Conservation (phyloP, 2,797 vertebrate genomes). For the Mallotus villosus region DNA sequence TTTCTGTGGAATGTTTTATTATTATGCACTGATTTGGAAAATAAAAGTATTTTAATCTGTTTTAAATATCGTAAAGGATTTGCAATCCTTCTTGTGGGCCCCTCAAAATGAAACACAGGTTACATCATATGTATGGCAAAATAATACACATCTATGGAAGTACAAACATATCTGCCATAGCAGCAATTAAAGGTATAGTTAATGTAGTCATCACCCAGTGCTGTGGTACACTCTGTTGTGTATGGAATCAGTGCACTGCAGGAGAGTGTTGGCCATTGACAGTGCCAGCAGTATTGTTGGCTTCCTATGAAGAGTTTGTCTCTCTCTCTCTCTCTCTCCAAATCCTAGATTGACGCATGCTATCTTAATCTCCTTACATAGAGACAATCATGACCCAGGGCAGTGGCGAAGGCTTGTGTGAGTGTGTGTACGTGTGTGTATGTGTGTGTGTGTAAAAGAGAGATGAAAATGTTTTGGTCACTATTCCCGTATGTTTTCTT, state of each 20-base stretch:
- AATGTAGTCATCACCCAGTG: background rate
- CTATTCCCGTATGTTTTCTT: background rate
- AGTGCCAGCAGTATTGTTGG: constrained; percentile 35
- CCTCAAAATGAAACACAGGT: no score
- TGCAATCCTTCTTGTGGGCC: no score
- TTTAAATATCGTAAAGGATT: background rate
- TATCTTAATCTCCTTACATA: constrained; percentile 79
- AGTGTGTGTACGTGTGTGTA: background rate
- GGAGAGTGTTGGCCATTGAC: constrained; percentile 16
- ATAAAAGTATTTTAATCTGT: no score
- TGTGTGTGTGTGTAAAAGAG: constrained; percentile 13
- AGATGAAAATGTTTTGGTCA: constrained; percentile 1
- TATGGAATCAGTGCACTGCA: constrained; percentile 14
- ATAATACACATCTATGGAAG: no score
- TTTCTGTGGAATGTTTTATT: no score
- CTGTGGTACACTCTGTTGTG: constrained; percentile 35
- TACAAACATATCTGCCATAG: no score
- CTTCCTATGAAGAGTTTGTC: constrained; percentile 54
- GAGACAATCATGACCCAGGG: constrained; percentile 71
- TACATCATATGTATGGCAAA: no score
- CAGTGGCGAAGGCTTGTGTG: constrained; percentile 17
- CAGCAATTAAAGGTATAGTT: no score
- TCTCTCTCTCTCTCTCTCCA: constrained; percentile 70
- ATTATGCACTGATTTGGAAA: no score
- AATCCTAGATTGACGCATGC: constrained; percentile 78